These are phyloP conservation scores for Drosophila oshimai DNA, from an alignment of 1,140 invertebrate species.

Conservation along the genomic window DNA sequence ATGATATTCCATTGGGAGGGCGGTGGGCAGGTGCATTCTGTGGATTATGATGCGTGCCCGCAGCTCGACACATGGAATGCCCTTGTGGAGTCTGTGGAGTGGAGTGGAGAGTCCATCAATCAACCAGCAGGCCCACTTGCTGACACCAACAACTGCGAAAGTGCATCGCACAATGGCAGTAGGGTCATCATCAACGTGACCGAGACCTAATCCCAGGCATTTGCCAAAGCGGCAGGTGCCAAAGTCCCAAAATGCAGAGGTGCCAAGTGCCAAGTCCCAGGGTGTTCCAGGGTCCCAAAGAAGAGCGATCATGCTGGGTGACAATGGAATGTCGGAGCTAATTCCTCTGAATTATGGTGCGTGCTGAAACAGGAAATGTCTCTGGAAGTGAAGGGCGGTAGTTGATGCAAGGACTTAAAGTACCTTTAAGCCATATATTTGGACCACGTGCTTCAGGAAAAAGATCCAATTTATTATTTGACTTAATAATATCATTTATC, in stretches of 20 bases:
- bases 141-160: slow-evolving; percentile 22
- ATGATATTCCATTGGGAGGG: slow-evolving; percentile 4
- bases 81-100: slow-evolving; percentile 27
- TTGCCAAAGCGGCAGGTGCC: slow-evolving; percentile 40
- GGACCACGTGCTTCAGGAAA: no score
- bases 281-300: background rate
- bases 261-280: background rate
- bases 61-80: background rate
- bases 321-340: slow-evolving; percentile 1
- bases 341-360: slow-evolving; percentile 12
- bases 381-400: background rate
- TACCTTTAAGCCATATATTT: no score
- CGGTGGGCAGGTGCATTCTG: slow-evolving; percentile 35
- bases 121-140: slow-evolving; percentile 33
- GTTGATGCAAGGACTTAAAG: no score
- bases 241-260: slow-evolving; percentile 16
- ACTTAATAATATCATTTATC: no score
- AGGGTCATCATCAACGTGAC: slow-evolving; percentile 38
- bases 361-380: background rate
- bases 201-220: slow-evolving; percentile 43
- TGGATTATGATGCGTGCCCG: slow-evolving; percentile 34
- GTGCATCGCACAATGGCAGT: slow-evolving; percentile 11
- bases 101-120: slow-evolving; percentile 53
- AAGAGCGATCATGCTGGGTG: background rate
- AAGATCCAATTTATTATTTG: no score